Base-by-base conservation (phyloP, 2,888 invertebrate genomes). In the Diadegma fenestrale region DNA sequence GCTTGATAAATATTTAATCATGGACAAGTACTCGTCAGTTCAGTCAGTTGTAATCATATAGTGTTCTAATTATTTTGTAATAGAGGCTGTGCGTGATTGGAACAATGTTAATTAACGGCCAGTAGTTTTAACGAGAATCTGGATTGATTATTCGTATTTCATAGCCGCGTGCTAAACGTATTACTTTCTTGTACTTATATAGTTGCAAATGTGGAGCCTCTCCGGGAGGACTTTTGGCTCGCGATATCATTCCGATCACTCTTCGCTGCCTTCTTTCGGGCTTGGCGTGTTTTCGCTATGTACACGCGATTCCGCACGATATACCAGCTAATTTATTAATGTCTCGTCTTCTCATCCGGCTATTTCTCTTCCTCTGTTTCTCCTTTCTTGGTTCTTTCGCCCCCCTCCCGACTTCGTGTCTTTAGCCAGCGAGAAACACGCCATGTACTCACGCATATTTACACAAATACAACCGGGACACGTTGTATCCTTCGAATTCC, bases 291-390 rank as follows among this genome's bases (percentile, higher is more conserved):
- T 61, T 64, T 64, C 30, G 63, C 48, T 48, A 14, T 41, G 66
- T 43, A 66, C 77, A 72, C 77, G 77, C 82, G 82, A 82, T 63
- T 30, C 37, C 54, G 54, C 33, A 63, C 77, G 64, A 64, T 64
- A 64, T 72, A 71, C 69, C 54, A 54, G 8, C 17, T 66, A 72
- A 82, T 82, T 82, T 82, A 82, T 82, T 72, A 82, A 82, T 26
- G 82, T 82, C 82, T 73, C 72, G 78, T 82, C 68, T 71, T 51
- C 43, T 64, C 43, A 22, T 37, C 41, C 54, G 71, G 51, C 48
- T 51, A 77, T 64, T 54, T 76, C 37, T 66, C 51, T 63, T 71
- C 48, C 51, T 17, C 73, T 22, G 19, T 43, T 71, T 3, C 58
- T 41, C 66, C 7, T 48, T 41, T 26, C 2, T 45, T 48, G n/a